Evolutionary conservation across 2,888 invertebrate genomes (phyloP).

Genomic region (Drosophila neonasuta): DNA sequence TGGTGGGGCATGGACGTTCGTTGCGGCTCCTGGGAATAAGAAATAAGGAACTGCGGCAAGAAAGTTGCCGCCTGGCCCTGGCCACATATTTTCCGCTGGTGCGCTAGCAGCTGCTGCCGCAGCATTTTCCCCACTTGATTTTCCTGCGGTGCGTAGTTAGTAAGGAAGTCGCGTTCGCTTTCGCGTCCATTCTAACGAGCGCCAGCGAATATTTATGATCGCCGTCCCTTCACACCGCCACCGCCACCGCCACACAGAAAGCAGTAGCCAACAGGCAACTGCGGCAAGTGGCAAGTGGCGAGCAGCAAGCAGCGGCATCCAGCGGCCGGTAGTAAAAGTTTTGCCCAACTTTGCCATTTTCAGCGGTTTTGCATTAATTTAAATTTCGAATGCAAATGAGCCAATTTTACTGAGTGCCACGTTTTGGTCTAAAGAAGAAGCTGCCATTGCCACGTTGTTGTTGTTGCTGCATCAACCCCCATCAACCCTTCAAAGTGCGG

Average conservation of each 20-base stretch:
- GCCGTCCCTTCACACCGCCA: slow-evolving; percentile 30
- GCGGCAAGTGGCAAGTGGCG: slow-evolving; percentile 15
- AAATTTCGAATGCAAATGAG: slow-evolving; percentile 81
- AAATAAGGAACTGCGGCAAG: slow-evolving; percentile 74
- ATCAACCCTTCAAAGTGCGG: slow-evolving; percentile 63
- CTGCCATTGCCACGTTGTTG: slow-evolving; percentile 5
- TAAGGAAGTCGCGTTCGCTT: slow-evolving; percentile 76
- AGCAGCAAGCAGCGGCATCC: slow-evolving; percentile 20
- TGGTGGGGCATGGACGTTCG: slow-evolving; percentile 32
- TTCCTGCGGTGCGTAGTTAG: slow-evolving; percentile 71
- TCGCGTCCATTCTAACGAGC: slow-evolving; percentile 76
- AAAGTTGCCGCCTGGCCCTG: slow-evolving; percentile 57
- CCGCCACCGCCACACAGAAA: background rate
- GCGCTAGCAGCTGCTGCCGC: slow-evolving; percentile 62
- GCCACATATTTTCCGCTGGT: slow-evolving; percentile 69
- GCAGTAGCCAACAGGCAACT: slow-evolving; percentile 22
- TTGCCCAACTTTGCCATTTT: slow-evolving; percentile 71
- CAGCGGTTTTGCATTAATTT: slow-evolving; percentile 79
- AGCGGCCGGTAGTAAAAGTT: slow-evolving; percentile 58
- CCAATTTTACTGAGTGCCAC: slow-evolving; percentile 78
- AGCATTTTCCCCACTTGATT: slow-evolving; percentile 76
- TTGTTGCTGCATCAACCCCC: slow-evolving; percentile 16
- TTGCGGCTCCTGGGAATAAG: slow-evolving; percentile 75
- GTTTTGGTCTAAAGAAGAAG: slow-evolving; percentile 54
- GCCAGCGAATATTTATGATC: slow-evolving; percentile 80